These are phyloP conservation scores for Paralvinella palmiformis DNA, from an alignment of 1,140 invertebrate genomes.

Conservation along the genomic window DNA sequence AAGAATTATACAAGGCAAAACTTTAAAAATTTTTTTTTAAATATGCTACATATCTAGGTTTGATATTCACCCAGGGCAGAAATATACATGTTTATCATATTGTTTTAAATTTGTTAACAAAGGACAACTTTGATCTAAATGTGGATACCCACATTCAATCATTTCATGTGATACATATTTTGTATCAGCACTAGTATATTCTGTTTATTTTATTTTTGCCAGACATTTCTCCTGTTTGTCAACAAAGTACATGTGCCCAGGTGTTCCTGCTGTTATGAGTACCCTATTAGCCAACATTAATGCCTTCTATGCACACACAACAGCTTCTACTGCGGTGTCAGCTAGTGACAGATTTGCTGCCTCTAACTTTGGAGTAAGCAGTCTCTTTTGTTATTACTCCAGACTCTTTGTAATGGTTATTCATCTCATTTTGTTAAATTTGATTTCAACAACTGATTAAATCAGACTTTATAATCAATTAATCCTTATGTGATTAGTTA, in stretches of 20 bases:
- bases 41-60: too few species aligned
- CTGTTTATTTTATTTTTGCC: conserved; percentile 48
- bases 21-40: too few species aligned
- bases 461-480: background rate
- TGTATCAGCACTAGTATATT: background rate
- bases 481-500: background rate
- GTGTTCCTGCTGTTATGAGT: conserved; percentile 98
- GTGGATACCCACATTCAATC: too few species aligned
- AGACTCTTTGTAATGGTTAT: background rate
- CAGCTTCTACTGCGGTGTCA: conserved; percentile 90
- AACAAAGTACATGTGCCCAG: conserved; percentile 96
- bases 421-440: conserved; percentile 6
- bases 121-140: too few species aligned
- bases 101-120: background rate
- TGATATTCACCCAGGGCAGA: too few species aligned
- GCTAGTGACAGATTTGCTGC: conserved; percentile 98
- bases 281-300: conserved; percentile 98
- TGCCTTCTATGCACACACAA: conserved; percentile 98
- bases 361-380: conserved; percentile 94
- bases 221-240: conserved; percentile 99
- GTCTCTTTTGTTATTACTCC: background rate
- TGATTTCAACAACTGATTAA: background rate
- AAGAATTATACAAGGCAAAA: too few species aligned
- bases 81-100: too few species aligned
- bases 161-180: too few species aligned